These are phyloP conservation scores for Polia nebulosa DNA, from an alignment of 2,888 invertebrate species.

Conservation along the genomic window DNA sequence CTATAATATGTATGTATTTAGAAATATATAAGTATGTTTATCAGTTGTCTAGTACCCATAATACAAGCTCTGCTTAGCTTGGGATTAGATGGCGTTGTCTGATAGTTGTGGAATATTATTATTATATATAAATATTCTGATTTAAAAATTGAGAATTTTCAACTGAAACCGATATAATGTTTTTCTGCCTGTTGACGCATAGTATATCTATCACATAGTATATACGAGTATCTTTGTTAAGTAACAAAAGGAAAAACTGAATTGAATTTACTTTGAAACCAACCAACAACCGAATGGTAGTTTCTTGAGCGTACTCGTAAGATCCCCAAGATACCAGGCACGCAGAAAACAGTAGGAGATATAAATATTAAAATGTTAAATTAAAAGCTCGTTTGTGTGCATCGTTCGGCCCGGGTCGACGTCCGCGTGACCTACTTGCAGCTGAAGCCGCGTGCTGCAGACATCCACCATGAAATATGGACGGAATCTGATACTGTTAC, in stretches of 20 bases:
- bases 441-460: slow-evolving; percentile 64
- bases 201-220: too few species aligned
- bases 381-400: slow-evolving; percentile 66
- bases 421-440: slow-evolving; percentile 75
- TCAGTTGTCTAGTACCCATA: too few species aligned
- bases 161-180: slow-evolving; percentile 4
- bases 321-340: slow-evolving; percentile 48
- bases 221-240: slow-evolving; percentile 13
- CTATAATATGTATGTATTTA: too few species aligned
- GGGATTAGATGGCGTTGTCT: too few species aligned
- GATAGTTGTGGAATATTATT: too few species aligned
- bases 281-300: neutral
- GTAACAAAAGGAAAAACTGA: slow-evolving; percentile 4
- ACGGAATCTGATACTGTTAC: slow-evolving; percentile 62
- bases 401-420: slow-evolving; percentile 66
- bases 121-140: too few species aligned
- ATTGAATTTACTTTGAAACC: slow-evolving; percentile 4
- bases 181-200: slow-evolving; percentile 20
- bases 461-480: slow-evolving; percentile 65
- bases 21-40: too few species aligned
- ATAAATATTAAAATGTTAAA: slow-evolving; percentile 61
- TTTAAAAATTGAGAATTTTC: neutral
- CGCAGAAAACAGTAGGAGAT: slow-evolving; percentile 53
- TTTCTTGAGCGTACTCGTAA: slow-evolving; percentile 23
- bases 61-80: too few species aligned